Evolutionary conservation across 35 echinoderm and acorn worm species (phyloP), one percentile per base, ranked within the genome.

Genomic region (Ophioderma brevispina): DNA sequence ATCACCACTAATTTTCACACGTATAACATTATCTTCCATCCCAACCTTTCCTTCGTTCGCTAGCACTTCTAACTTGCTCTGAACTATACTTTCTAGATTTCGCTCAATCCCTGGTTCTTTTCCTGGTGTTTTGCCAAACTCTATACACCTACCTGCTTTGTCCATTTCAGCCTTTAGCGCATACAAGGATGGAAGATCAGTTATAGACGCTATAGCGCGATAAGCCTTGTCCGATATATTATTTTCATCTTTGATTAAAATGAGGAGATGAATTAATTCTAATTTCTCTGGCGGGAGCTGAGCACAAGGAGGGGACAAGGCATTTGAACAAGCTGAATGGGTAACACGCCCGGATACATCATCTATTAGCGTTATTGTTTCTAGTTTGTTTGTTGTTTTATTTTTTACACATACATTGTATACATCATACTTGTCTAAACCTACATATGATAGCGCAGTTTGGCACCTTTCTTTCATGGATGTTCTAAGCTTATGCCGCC

Each of bases 1-100:
- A 76, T 93, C 92, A 0, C 92, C 86, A 82, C 46, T 82, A 76
- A 89, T 21, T 55, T 93, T 88, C 38, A 89, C 59, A 70, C 28
- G 28, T 25, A 70, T 25, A 13, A 4, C 23, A 70, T 70, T 70
- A 70, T 70, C 28, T 3, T 25, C 59, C 28, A 3, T 25, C 28
- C 59, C 59, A 18, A 70, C 6, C 28, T 25, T 30, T 4, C 59
- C 59, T 30, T 25, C n/a, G 23, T 25, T 25, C n/a, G 23, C 15
- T 2, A 70, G 28, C n/a, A 6, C 59, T 25, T 70, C 59, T 15
- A 70, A 15, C 28, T 25, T 70, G 3, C 28, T 2, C 59, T 70
- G 10, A 70, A 70, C 10, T 25, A 70, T 25, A 2, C 17, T 25
- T 30, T 70, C 59, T 25, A 70, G 23, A 70, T 70, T 25, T 4